Conservation (phyloP, 2,797 vertebrate species). For the Heteromormyrus szaboi region DNA sequence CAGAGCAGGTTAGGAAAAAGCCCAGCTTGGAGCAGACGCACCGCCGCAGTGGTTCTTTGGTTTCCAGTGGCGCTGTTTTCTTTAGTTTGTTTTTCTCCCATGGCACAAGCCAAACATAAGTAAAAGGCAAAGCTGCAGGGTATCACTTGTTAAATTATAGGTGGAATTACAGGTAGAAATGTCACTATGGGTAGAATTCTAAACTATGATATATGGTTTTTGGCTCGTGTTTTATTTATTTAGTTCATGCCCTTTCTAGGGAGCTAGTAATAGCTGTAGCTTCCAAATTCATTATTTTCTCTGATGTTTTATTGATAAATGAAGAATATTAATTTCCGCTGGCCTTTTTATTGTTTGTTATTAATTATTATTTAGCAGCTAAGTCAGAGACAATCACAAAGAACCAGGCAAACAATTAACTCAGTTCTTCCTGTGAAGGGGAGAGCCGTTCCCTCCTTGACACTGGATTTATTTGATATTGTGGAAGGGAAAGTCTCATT, state of each 20-base stretch:
- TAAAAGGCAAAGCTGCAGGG: neutral
- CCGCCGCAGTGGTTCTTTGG: neutral
- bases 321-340: neutral
- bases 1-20: neutral
- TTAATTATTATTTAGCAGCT: constrained; percentile 23
- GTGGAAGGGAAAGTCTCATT: constrained; percentile 27
- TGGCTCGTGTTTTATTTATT: neutral
- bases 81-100: neutral
- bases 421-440: constrained; percentile 17
- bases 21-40: neutral
- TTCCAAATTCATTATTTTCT: constrained; percentile 3
- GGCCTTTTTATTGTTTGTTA: neutral
- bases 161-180: neutral
- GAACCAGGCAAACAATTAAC: constrained; percentile 28
- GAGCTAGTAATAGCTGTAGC: neutral
- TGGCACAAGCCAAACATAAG: neutral
- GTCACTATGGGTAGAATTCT: neutral
- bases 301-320: neutral
- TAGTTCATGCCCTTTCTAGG: neutral
- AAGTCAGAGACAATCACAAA: constrained; percentile 24
- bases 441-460: neutral
- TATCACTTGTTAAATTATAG: neutral
- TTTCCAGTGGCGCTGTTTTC: neutral
- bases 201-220: neutral
- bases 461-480: constrained; percentile 31